Evolutionary conservation across 2,888 invertebrate genomes (phyloP).

Genomic region (Conus canariensis): DNA sequence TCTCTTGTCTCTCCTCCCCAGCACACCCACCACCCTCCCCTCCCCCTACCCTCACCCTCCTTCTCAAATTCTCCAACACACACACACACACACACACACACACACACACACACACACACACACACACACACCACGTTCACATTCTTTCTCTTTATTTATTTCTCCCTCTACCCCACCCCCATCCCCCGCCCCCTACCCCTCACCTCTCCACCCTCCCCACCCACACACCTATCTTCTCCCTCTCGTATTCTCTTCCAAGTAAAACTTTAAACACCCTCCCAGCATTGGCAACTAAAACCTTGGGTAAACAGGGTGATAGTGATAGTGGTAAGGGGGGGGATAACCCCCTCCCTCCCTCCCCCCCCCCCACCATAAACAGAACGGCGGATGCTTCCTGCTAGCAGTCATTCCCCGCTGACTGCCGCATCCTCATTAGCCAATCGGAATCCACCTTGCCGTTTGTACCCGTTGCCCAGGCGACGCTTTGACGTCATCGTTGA

Average conservation of each 20-base stretch:
- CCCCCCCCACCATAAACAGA: no score
- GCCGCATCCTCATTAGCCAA: no score
- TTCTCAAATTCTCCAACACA: no score
- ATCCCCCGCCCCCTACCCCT: not conserved
- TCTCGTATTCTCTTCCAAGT: not conserved
- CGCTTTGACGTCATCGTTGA: no score
- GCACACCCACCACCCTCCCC: not conserved
- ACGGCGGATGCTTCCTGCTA: no score
- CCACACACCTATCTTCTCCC: not conserved
- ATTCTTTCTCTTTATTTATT: not conserved
- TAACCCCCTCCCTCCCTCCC: no score
- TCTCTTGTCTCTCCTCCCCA: slow-evolving; percentile 5
- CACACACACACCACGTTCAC: no score
- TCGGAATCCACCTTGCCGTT: no score
- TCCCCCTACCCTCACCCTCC: not conserved
- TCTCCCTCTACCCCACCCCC: not conserved
- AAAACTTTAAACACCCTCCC: not conserved
- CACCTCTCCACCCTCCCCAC: not conserved
- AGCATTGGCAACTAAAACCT: not conserved
- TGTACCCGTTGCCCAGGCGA: no score
- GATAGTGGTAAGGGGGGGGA: not conserved
- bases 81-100: not conserved
- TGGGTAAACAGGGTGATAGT: not conserved
- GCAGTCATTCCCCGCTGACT: no score
- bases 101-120: not conserved